Evolutionary conservation across 2,113 vertebrate species (phyloP), one percentile per base, ranked within the genome.

Genomic region (Ranitomeya imitator): DNA sequence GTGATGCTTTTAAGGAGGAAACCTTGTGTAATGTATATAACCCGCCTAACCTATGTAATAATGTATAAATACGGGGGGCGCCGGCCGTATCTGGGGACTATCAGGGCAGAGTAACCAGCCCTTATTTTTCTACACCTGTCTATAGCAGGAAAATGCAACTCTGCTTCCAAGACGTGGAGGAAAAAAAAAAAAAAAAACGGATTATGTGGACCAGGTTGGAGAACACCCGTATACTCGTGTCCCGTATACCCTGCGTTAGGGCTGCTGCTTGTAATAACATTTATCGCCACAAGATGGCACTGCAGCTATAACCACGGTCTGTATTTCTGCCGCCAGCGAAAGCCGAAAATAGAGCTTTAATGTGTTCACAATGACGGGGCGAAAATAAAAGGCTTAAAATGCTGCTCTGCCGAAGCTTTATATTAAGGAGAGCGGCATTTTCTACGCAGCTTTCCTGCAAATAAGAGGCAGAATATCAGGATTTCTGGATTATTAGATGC

Each of bases 11-110:
- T 63, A 88, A 83, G 51, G 14, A 19, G 37, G 18, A 77, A 86
- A 76, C n/a, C 65, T 65, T 54, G 7, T 61, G 71, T 71, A 76
- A 55, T 88, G 61, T 87, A 87, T 87, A 87, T 87, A 87, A 79
- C 21, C 77, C 31, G 12, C 54, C 61, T 79, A 69, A 55, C 51
- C 31, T 78, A 86, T 86, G 87, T 88, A 88, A 88, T 88, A 84
- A 88, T 88, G 37, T 88, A 88, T 83, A 84, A 65, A 84, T 82
- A 71, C 71, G 10, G 54, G 79, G 63, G 57, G 11, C 54, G 63
- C 71, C 80, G 77, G 21, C n/a, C 37, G 52, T 83, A 83, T 83
- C 26, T 65, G 57, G 21, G 45, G 21, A 60, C 55, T 79, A 67
- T 86, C 59, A 55, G 74, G 65, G 67, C 65, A 52, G 54, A 37